Evolutionary conservation across 1,140 invertebrate species (phyloP).

Genomic region (Drosophila nikananu): DNA sequence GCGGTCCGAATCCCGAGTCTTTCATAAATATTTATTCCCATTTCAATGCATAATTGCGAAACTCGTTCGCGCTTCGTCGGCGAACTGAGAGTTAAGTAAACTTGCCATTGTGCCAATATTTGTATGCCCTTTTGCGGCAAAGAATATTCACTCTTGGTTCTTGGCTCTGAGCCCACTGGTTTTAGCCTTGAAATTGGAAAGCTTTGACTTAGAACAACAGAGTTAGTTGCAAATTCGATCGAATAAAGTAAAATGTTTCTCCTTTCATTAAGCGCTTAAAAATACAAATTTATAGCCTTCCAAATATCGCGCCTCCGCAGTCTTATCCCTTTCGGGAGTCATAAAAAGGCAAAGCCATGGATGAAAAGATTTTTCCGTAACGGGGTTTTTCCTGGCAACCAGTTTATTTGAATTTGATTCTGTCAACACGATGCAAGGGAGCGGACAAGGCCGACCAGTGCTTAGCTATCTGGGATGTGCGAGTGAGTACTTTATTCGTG

Average conservation of each 20-base stretch:
- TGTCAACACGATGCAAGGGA: conserved; percentile 44
- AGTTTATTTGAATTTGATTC: conserved; percentile 58
- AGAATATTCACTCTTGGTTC: not conserved
- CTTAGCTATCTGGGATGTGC: conserved; percentile 46
- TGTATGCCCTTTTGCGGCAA: conserved; percentile 18
- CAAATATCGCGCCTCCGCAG: conserved; percentile 10
- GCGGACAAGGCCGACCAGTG: conserved; percentile 31
- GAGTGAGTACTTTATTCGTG: conserved; percentile 32
- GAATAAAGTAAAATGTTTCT: not conserved
- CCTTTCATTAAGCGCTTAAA: not conserved
- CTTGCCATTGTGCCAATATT: conserved; percentile 46
- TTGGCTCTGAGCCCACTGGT: not conserved
- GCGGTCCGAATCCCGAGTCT: conserved; percentile 33
- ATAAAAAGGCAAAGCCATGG: conserved; percentile 18
- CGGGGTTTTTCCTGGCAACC: conserved; percentile 7
- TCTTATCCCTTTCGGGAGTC: conserved; percentile 18
- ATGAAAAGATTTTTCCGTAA: conserved; percentile 12
- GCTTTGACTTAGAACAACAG: not conserved
- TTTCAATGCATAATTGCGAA: conserved; percentile 56
- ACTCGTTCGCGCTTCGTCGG: conserved; percentile 30
- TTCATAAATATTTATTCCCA: conserved; percentile 61
- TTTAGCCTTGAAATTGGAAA: not conserved
- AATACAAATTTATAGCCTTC: conserved; percentile 5
- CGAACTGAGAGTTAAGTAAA: conserved; percentile 38
- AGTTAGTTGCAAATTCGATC: not conserved